Evolutionary conservation across 2,888 invertebrate genomes (phyloP).

Genomic region (Drosophila heteroneura): DNA sequence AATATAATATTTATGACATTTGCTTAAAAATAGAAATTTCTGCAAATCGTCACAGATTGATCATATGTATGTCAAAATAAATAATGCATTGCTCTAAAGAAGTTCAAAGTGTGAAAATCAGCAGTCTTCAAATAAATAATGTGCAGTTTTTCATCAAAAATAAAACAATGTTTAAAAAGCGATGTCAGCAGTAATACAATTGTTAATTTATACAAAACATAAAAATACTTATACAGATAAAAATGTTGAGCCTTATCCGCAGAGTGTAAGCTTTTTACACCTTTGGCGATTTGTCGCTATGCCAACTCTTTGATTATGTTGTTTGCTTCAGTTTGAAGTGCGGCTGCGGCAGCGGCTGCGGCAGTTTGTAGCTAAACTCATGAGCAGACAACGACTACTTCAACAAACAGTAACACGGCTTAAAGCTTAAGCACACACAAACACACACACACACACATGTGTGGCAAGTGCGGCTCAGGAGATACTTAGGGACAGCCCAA

Average conservation of each 20-base stretch:
- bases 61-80: not conserved
- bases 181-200: not conserved
- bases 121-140: not conserved
- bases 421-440: slow-evolving; percentile 43
- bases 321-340: slow-evolving; percentile 69
- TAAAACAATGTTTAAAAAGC: not conserved
- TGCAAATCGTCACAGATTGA: too few relatives aligned
- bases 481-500: slow-evolving; percentile 68
- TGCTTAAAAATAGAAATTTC: too few relatives aligned
- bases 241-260: not conserved
- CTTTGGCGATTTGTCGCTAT: slow-evolving; percentile 50
- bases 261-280: slow-evolving; percentile 57
- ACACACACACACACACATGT: slow-evolving; percentile 15
- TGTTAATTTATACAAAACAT: not conserved
- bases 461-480: slow-evolving; percentile 23
- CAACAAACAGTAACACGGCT: slow-evolving; percentile 46
- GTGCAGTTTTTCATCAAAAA: not conserved
- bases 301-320: slow-evolving; percentile 69
- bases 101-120: not conserved
- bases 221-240: not conserved
- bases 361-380: slow-evolving; percentile 36
- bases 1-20: too few relatives aligned
- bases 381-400: slow-evolving; percentile 43
- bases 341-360: slow-evolving; percentile 39
- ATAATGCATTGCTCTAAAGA: not conserved